Evolutionary conservation across 2,797 vertebrate species (phyloP), one percentile per base, ranked within the genome.

Genomic region (Eospalax fontanierii): DNA sequence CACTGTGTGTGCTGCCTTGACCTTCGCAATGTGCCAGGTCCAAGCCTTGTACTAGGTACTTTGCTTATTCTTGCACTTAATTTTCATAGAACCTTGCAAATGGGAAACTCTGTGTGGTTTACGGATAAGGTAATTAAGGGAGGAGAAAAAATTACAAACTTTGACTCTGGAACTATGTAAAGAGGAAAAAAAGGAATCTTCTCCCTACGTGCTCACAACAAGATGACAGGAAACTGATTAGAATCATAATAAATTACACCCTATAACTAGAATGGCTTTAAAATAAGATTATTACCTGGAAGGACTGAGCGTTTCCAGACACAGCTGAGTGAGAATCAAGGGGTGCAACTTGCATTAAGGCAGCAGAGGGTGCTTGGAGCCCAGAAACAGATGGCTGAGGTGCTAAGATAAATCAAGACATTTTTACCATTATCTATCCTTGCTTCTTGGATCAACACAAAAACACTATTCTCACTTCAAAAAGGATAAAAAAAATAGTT

Each of bases 241-340:
- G 89, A 81, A 75, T 24, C 28, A 57, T 30, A 81, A 89, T 65
- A 87, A 85, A 93, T 74, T 40, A 80, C 0, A 96, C 38, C 19
- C 74, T 84, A 43, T 35, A 75, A 74, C 4, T 76, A 68, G 82
- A 8, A 68, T 0, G 21, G 61, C n/a, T 85, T 76, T 46, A 75
- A 95, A 33, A 28, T 68, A 24, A 30, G 46, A 71, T 43, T 83
- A 70, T 97, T 98, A 99, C 99, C 99, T 99, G 99, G 97, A 99
- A 99, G 91, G 98, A 98, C 21, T 99, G 99, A 87, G 98, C 93
- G 97, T 98, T 98, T 95, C 98, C 98, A 83, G 99, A 97, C 70
- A 99, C 93, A 94, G 98, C 96, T 59, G 98, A 98, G 86, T 98
- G 99, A 16, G 99, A 96, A 26, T 98, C 98, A 6, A 98, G 97